Evolutionary conservation across 2,113 vertebrate species (phyloP), one percentile per base, ranked within the genome.

Genomic region (Plotosus lineatus): DNA sequence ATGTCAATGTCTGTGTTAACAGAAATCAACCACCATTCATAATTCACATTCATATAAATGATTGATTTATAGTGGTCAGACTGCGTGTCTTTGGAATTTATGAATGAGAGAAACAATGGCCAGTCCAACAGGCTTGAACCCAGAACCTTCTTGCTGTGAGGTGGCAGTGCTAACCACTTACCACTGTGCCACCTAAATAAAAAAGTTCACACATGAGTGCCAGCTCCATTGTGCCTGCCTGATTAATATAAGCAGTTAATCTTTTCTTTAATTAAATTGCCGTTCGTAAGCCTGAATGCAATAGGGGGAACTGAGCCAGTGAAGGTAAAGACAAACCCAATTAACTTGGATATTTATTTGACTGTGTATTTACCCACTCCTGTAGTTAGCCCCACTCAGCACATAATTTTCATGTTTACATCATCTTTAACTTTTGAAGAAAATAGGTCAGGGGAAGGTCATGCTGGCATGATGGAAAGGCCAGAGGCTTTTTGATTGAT

Each of bases 261-360:
- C 85, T 86, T 86, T 81, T 80, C 82, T 85, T 83, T 86, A 86
- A 88, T 85, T 84, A 86, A 88, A 88, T 66, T 40, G 60, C 77
- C 50, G 73, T 80, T 82, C 31, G 33, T 83, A 78, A 85, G 71
- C 77, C 61, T 83, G 51, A n/a, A 69, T 73, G 76, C 75, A 82
- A 77, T 83, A 51, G 26, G 61, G 78, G 74, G 86, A 82, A 79
- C 69, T 36, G 33, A 79, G 61, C 42, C 78, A 83, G 48, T 76
- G 83, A 84, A 58, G 80, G 80, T 83, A 76, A 86, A 83, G 85
- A 85, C 86, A 86, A 85, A 83, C 73, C 66, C 79, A 86, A 85
- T 88, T 85, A 85, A 77, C 79, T 86, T 50, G 26, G 44, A 83
- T 86, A 72, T 80, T 80, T 76, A 63, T 77, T 75, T 73, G 66